These are phyloP conservation scores for Paguma larvata DNA, from an alignment of 2,797 vertebrate species.

Conservation along the genomic window DNA sequence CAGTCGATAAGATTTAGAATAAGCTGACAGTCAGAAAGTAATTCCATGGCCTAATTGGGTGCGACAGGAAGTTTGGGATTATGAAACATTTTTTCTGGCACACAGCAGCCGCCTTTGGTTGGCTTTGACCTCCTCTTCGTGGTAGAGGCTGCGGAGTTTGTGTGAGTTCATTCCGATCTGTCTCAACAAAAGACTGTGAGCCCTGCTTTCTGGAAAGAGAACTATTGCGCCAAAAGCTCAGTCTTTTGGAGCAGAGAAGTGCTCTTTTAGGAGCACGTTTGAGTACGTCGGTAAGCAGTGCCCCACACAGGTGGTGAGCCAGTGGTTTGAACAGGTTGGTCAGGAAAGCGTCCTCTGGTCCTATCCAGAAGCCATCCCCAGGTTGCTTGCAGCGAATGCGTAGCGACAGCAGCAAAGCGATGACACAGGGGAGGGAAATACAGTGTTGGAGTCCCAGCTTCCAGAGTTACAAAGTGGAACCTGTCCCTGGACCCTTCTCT, in stretches of 20 bases:
- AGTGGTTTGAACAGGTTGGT: background rate
- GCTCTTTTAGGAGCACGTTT: background rate
- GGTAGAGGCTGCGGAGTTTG: background rate
- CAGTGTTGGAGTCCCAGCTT: background rate
- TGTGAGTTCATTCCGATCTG: background rate
- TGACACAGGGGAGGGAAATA: background rate
- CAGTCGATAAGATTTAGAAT: slow-evolving; percentile 65
- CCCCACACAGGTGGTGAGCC: background rate
- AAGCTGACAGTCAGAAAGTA: slow-evolving; percentile 27
- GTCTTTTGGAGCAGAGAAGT: background rate
- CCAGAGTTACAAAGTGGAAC: background rate
- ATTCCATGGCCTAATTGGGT: slow-evolving; percentile 59
- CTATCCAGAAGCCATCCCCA: background rate
- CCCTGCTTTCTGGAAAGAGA: background rate
- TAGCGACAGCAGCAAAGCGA: background rate
- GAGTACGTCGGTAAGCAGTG: accelerated
- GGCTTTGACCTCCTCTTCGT: slow-evolving; percentile 25
- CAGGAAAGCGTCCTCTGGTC: background rate
- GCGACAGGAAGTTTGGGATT: slow-evolving; percentile 41
- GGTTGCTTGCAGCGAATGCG: background rate
- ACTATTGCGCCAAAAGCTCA: background rate
- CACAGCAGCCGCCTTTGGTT: background rate
- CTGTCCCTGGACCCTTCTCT: background rate
- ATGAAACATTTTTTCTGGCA: slow-evolving; percentile 42
- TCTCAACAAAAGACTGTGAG: background rate